Evolutionary conservation across 1,140 invertebrate genomes (phyloP).

Genomic region (Homarus americanus): DNA sequence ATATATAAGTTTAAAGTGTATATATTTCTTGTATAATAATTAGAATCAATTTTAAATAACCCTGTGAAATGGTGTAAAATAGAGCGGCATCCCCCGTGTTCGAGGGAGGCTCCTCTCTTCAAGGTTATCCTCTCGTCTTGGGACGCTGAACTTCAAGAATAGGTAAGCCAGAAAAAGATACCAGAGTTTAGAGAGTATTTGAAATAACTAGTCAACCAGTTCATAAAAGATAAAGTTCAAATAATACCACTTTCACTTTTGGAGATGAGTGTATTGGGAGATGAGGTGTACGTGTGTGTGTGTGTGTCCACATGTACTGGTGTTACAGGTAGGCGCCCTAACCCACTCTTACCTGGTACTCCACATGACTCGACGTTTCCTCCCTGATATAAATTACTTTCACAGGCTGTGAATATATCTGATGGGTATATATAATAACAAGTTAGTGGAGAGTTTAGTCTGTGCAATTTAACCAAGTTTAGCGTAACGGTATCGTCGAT

Average conservation of each 20-base stretch:
- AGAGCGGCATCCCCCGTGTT: conserved; percentile 23
- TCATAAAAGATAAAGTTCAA: not conserved
- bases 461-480: too few species aligned
- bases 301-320: conserved; percentile 3
- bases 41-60: not conserved
- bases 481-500: too few species aligned
- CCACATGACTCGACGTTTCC: not conserved
- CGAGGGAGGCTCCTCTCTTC: conserved; percentile 31
- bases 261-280: not conserved
- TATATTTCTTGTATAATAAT: conserved; percentile 17
- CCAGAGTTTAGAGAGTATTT: not conserved
- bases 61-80: conserved; percentile 42
- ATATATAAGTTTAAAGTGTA: conserved; percentile 32
- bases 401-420: not conserved
- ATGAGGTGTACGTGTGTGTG: not conserved
- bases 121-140: conserved; percentile 36
- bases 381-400: not conserved
- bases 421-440: not conserved
- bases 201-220: not conserved
- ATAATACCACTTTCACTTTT: not conserved
- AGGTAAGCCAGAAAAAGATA: conserved; percentile 5
- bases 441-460: too few species aligned
- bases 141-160: conserved; percentile 22
- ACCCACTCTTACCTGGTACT: not conserved
- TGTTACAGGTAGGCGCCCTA: not conserved